Evolutionary conservation across 64 coral and sea anemone species (phyloP), one percentile per base, ranked within the genome.

Genomic region (Stylophora pistillata): DNA sequence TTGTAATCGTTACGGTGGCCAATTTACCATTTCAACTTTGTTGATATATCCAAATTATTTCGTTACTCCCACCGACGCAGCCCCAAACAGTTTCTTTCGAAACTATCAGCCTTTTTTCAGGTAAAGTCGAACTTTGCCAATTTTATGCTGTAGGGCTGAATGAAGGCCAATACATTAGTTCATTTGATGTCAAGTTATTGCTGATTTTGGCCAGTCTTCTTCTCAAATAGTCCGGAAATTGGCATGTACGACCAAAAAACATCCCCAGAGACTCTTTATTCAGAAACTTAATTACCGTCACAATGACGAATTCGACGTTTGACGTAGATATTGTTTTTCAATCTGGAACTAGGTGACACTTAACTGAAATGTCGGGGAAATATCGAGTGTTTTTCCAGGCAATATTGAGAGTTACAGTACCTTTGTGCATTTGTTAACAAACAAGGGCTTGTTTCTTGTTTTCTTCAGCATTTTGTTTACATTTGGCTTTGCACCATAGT

Each of bases 231-330:
- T 55, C 14, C 16, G 3, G 54, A 16, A 58, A 79, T 79, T 60
- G 15, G 56, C 55, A 15, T 59, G 56, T 29, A 6, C 13, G 15
- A 20, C 64, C 16, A 12, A 21, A 30, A 1, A 30, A 64, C 17
- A 20, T 82, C 78, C 58, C 78, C 20, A 65, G 59, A 82, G 78
- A 82, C 29, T 60, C 14, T n/a, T 64, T 0, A 78, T 28, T 32
- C 5, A 82, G 30, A 60, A 10, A 61, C 9, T 5, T 32, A 64
- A 64, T 82, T 20, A 65, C 28, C 10, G 41, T 3, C 15, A 82
- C 31, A 82, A 82, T 57, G 6, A 15, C 58, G 53, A 31, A 59
- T 21, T 25, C 57, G 20, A 17, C 9, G 78, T 82, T 64, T 82
- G 78, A 82, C 59, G 31, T 29, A 82, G 30, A 41, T 82, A 26